A percentile compares a stretch with the other conserved stretches of the same genome.
Evolutionary conservation across 2,113 vertebrate genomes (phyloP).

Genomic region (Pao palembangensis): DNA sequence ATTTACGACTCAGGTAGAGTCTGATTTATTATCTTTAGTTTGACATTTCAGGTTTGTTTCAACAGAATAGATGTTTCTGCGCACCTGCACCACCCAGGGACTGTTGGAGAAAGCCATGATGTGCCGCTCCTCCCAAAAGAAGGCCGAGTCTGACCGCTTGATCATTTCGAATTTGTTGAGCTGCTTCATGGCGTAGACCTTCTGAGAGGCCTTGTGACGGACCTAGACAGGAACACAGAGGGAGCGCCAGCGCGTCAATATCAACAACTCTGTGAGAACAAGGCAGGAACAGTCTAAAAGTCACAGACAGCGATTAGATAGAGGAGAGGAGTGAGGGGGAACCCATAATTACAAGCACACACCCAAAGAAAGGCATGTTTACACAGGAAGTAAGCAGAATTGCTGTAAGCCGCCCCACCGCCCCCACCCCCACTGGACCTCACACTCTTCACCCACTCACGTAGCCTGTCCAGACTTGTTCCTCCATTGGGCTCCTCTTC

Average conservation of each 20-base stretch:
- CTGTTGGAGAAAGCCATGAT: conserved; percentile 99
- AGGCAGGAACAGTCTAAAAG: conserved; percentile 4
- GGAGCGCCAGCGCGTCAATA: conserved; percentile 4
- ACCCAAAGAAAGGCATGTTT: conserved; percentile 46
- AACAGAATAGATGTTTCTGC: neutral
- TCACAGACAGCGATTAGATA: conserved; percentile 26
- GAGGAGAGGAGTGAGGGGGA: neutral
- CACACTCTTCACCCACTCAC: conserved; percentile 34
- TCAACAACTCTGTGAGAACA: conserved; percentile 1
- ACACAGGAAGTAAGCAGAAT: conserved; percentile 47
- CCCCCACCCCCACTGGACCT: conserved; percentile 23
- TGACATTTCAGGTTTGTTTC: neutral
- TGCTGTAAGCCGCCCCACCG: conserved; percentile 13
- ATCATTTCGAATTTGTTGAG: conserved; percentile 99
- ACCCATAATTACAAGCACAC: conserved; percentile 33
- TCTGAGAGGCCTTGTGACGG: conserved; percentile 93
- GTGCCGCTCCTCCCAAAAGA: conserved; percentile 99
- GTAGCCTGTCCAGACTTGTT: conserved; percentile 57
- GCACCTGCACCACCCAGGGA: conserved; percentile 97
- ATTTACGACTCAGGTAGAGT: too few species aligned
- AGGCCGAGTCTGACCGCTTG: conserved; percentile 97
- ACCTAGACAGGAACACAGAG: conserved; percentile 72
- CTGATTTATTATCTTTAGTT: neutral
- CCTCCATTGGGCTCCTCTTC: too few species aligned
- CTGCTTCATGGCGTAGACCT: conserved; percentile 97